A percentile compares a stretch with the other conserved stretches of the same genome.
These are phyloP conservation scores for Caenorhabditis sulstoni DNA, from an alignment of 2,888 invertebrate species.

Conservation along the genomic window DNA sequence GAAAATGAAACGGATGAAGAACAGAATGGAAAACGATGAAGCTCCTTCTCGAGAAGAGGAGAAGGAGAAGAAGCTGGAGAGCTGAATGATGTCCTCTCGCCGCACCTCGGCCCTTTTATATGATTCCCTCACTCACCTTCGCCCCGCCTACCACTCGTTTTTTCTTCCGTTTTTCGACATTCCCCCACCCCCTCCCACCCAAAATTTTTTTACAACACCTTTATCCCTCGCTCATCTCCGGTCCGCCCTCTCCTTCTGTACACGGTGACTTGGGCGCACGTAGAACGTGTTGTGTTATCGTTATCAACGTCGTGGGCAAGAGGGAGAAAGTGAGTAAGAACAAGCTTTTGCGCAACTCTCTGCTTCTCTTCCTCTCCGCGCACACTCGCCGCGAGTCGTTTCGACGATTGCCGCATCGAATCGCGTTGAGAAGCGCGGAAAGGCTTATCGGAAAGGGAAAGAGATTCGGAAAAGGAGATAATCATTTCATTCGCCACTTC, in stretches of 20 bases:
- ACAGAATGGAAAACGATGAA: slow-evolving; percentile 4
- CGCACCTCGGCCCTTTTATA: slow-evolving; percentile 15
- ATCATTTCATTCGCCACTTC: slow-evolving; percentile 8
- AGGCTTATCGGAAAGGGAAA: slow-evolving; percentile 9
- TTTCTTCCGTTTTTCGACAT: too few species aligned
- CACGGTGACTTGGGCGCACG: slow-evolving; percentile 30
- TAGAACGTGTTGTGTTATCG: slow-evolving; percentile 43
- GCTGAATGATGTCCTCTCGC: slow-evolving; percentile 39
- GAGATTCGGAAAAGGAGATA: slow-evolving; percentile 18
- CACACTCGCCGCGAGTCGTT: slow-evolving; percentile 1
- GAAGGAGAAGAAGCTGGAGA: slow-evolving; percentile 21
- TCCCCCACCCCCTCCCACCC: too few species aligned
- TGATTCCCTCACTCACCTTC: slow-evolving; percentile 1
- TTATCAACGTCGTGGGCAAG: slow-evolving; percentile 9
- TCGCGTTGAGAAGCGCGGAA: too few species aligned
- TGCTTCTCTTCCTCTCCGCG: too few species aligned
- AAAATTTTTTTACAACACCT: slow-evolving; percentile 32
- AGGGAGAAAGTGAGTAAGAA: slow-evolving; percentile 17
- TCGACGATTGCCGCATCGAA: slow-evolving; percentile 42
- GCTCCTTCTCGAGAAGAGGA: neutral
- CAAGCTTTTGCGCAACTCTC: slow-evolving; percentile 47
- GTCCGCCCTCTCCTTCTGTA: slow-evolving; percentile 8
- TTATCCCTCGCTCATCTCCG: neutral
- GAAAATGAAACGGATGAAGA: slow-evolving; percentile 1
- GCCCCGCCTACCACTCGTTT: slow-evolving; percentile 19